Evolutionary conservation across 2,797 vertebrate genomes (phyloP).

Genomic region (Pseudomugil gertrudae): DNA sequence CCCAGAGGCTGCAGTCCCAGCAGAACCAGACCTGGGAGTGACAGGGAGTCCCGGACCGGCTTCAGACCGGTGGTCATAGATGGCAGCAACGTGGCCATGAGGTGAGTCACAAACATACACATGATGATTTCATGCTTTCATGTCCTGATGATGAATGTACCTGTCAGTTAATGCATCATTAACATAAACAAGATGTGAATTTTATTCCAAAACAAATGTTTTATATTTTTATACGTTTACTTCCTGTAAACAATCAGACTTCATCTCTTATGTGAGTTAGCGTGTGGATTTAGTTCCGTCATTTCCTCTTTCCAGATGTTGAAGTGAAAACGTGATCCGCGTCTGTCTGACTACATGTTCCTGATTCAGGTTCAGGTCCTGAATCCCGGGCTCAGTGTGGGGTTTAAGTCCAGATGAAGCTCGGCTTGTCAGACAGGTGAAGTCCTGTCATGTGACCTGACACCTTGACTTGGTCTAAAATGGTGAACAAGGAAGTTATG

Average conservation of each 20-base stretch:
- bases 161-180: too few relatives aligned
- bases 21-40: constrained; percentile 22
- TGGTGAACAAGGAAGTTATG: constrained; percentile 39
- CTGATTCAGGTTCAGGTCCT: too few relatives aligned
- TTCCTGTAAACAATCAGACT: too few relatives aligned
- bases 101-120: constrained; percentile 74
- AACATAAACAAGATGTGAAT: too few relatives aligned
- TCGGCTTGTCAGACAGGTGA: too few relatives aligned
- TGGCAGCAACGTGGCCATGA: constrained; percentile 95
- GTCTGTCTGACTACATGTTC: background rate
- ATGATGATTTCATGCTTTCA: too few relatives aligned
- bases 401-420: background rate
- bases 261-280: constrained; percentile 3
- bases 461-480: background rate
- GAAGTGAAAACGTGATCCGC: constrained; percentile 51
- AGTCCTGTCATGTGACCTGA: background rate
- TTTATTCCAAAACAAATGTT: too few relatives aligned
- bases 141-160: too few relatives aligned
- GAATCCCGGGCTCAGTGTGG: too few relatives aligned
- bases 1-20: constrained; percentile 80
- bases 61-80: constrained; percentile 91
- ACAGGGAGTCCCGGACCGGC: constrained; percentile 23
- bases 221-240: too few relatives aligned
- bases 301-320: constrained; percentile 57
- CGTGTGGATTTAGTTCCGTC: background rate